A percentile compares a stretch with the other conserved stretches of the same genome.
phyloP scores from a whole-genome alignment of 1,140 invertebrate genomes.

The Chrysomallon squamiferum region DNA sequence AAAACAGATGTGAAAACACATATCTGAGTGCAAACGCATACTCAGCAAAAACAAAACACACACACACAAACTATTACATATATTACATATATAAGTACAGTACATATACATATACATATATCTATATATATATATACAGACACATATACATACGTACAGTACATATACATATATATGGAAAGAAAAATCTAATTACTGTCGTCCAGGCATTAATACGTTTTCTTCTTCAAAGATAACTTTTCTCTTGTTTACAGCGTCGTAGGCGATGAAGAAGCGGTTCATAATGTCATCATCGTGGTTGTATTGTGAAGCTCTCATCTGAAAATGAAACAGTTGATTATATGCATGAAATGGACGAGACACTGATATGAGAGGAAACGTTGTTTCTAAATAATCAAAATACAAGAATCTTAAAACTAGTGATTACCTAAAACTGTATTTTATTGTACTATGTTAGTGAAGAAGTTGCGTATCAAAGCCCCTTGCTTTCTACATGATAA shows the following conservation, averaged over 20 bases:
- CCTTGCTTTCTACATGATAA: too few species aligned
- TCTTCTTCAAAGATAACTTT: slow-evolving; percentile 31
- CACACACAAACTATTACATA: background rate
- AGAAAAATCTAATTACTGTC: slow-evolving; percentile 19
- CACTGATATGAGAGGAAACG: too few species aligned
- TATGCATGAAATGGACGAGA: background rate
- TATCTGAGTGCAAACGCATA: background rate
- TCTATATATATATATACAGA: background rate
- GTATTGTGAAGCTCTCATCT: slow-evolving; percentile 22
- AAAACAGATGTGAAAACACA: background rate
- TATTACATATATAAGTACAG: background rate
- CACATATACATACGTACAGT: slow-evolving; percentile 1
- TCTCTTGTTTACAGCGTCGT: slow-evolving; percentile 29
- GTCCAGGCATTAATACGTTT: slow-evolving; percentile 23
- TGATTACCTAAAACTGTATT: background rate
- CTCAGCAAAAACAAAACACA: background rate
- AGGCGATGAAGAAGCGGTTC: slow-evolving; percentile 19
- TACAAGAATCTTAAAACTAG: background rate
- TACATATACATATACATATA: background rate
- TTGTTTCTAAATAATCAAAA: background rate
- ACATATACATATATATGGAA: too few species aligned
- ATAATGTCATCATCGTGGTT: slow-evolving; percentile 20
- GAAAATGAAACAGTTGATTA: background rate
- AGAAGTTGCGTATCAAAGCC: too few species aligned
- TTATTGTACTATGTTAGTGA: background rate